A percentile compares a stretch with the other conserved stretches of the same genome.
phyloP scores from a whole-genome alignment of 92 coral and sea anemone species.

The Scolanthus callimorphus region DNA sequence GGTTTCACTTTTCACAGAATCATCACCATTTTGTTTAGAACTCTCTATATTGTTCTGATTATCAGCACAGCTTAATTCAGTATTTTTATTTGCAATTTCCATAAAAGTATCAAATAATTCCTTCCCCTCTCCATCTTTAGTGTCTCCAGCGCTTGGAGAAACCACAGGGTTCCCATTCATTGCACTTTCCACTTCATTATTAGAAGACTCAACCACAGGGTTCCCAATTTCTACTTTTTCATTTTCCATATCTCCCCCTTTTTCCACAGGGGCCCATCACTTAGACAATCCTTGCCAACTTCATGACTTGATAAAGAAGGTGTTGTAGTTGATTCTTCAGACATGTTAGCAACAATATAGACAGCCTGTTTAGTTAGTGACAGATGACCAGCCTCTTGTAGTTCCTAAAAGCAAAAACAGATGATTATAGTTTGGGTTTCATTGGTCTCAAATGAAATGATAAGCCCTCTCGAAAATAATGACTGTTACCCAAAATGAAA shows the following conservation, averaged over 20 bases:
- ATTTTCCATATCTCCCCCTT: too few species aligned
- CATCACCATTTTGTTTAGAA: background rate
- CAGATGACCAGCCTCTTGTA: too few species aligned
- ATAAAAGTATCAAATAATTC: conserved; percentile 87
- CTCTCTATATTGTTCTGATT: background rate
- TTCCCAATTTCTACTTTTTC: background rate
- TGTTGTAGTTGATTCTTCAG: background rate
- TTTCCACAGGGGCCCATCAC: background rate
- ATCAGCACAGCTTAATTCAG: background rate
- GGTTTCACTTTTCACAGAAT: background rate
- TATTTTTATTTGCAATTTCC: conserved; percentile 69
- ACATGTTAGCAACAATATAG: background rate
- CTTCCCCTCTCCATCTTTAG: conserved; percentile 17
- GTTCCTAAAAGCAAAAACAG: too few species aligned
- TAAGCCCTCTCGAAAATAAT: too few species aligned
- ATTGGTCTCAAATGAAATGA: too few species aligned
- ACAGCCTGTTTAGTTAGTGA: background rate
- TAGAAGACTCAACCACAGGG: background rate
- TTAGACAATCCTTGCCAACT: too few species aligned
- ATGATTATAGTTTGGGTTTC: too few species aligned
- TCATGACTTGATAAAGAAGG: background rate
- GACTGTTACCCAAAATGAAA: too few species aligned
- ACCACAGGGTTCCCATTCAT: background rate
- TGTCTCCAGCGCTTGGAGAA: background rate
- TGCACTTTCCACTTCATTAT: too few species aligned